Base-by-base conservation (phyloP, 1,140 invertebrate genomes). In the Pygmarrhopalites habei region DNA sequence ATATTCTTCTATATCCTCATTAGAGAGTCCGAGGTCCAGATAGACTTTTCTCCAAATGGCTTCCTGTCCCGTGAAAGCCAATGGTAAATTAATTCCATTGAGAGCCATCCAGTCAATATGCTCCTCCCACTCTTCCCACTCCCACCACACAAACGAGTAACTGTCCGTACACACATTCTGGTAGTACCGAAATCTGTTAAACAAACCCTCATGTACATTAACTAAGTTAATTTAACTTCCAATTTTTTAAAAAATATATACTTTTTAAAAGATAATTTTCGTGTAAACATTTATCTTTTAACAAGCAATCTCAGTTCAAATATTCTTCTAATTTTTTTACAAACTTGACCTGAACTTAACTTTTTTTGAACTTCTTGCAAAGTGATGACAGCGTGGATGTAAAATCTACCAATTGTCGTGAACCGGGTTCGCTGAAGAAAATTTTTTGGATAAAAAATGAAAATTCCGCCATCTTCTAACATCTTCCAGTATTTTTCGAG, bases 101-200 rank as follows among this genome's bases (percentile, higher is more conserved):
- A 97, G 72, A 0, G 90, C 94, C 90, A 97, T 95, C 93, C 94
- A 97, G 74, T 95, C 91, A n/a, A 98, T 87, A 72, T 95, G 87
- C 19, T 79, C 76, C 71, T 86, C 82, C 94, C 94, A 98, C 59
- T 88, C 76, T 0, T 74, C 59, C 80, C 86, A 87, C 49, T 83
- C 74, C 91, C 92, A 97, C 91, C 92, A 98, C 0, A 85, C 87
- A 64, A 86, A 92, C 35, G 89, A 93, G 73, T 98, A 98, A 49
- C 90, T 91, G 12, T 84, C 82, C 0, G 92, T 95, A 74, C 92
- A 96, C 0, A 94, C 90, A 77, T 98, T 98, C 75, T 93, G 88
- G 74, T 95, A 95, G 74, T 95, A 96, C 17, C 89, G 81, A 72
- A 92, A 91, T 71, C 89, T 89, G 73, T n/a, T n/a, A n/a, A n/a